Conservation (phyloP, 2,113 vertebrate species). For the Ceuthmochares aereus region DNA sequence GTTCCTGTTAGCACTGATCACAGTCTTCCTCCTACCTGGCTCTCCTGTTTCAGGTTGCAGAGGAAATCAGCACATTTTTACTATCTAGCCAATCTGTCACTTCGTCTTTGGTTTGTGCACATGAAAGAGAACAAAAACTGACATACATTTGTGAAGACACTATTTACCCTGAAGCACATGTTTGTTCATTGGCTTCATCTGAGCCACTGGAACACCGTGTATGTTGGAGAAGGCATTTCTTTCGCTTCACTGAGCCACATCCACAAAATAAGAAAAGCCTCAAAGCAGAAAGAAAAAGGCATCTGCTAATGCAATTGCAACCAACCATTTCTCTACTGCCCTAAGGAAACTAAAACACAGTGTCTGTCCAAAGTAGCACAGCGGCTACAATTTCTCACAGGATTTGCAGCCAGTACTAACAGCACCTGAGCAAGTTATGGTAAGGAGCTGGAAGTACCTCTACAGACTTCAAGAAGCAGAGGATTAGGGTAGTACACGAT, state of each 20-base stretch:
- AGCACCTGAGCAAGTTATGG: not conserved
- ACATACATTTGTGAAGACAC: constrained; percentile 10
- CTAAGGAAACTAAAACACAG: not conserved
- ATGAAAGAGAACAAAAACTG: constrained; percentile 14
- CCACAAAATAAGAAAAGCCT: not conserved
- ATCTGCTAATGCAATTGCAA: constrained; percentile 17
- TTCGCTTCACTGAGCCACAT: constrained; percentile 21
- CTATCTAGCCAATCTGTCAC: not conserved
- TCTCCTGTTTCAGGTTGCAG: not conserved
- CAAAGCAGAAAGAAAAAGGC: not conserved
- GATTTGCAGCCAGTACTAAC: not conserved
- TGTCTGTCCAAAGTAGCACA: not conserved
- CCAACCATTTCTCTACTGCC: not conserved
- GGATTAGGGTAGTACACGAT: not conserved
- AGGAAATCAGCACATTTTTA: not conserved
- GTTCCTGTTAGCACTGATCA: not conserved
- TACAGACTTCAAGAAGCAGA: not conserved
- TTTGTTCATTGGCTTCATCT: constrained; percentile 44
- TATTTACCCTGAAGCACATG: constrained; percentile 22
- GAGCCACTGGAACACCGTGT: not conserved
- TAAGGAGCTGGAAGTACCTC: not conserved
- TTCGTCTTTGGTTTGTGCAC: constrained; percentile 19
- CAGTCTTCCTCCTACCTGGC: not conserved
- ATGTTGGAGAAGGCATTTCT: not conserved
- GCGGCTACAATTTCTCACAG: not conserved